Percentiles rank a stretch among this genome's conserved stretches.
phyloP scores from a whole-genome alignment of 1,140 invertebrate species.

The Popillia japonica region DNA sequence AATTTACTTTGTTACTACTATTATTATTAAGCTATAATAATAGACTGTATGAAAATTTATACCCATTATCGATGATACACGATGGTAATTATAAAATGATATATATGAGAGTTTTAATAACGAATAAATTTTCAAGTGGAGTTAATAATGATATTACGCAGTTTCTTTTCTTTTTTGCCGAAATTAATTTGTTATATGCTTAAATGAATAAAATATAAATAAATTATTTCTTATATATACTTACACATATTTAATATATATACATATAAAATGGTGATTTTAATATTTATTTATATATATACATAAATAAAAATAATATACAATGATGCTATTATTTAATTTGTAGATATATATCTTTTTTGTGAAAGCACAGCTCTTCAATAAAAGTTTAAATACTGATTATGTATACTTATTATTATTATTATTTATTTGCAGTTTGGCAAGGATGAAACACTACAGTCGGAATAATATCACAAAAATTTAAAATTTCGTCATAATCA shows the following conservation, averaged over 20 bases:
- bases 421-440: neutral
- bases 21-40: neutral
- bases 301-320: slow-evolving; percentile 30
- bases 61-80: neutral
- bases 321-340: slow-evolving; percentile 24
- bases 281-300: slow-evolving; percentile 30
- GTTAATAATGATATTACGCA: slow-evolving; percentile 9
- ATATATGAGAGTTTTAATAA: neutral
- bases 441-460: no score
- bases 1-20: slow-evolving; percentile 3
- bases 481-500: no score
- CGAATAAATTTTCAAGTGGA: slow-evolving; percentile 7
- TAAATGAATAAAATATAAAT: neutral
- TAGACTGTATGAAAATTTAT: neutral
- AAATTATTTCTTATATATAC: slow-evolving; percentile 27
- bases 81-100: slow-evolving; percentile 18
- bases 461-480: no score
- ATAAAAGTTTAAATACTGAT: slow-evolving; percentile 32
- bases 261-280: neutral
- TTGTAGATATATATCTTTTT: slow-evolving; percentile 41
- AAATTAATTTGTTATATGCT: neutral
- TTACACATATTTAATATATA: slow-evolving; percentile 35
- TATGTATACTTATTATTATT: no score
- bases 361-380: slow-evolving; percentile 41
- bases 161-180: neutral